Evolutionary conservation across 2,113 vertebrate species (phyloP).

Genomic region (Mesembrinibis cayennensis): DNA sequence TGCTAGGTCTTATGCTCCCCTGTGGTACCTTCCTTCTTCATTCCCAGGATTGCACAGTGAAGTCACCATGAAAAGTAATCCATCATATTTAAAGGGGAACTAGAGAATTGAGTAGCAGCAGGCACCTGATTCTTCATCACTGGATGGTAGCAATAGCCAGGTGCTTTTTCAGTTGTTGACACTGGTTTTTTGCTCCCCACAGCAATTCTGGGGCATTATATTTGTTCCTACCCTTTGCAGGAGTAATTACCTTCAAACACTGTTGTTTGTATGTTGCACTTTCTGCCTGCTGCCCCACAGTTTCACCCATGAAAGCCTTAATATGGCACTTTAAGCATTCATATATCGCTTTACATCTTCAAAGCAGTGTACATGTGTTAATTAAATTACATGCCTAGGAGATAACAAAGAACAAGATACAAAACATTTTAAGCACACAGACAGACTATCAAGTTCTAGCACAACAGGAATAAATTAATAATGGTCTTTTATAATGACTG

Average conservation of each 20-base stretch:
- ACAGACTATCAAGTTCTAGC: slow-evolving; percentile 55
- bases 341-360: slow-evolving; percentile 35
- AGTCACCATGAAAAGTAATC: not conserved
- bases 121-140: not conserved
- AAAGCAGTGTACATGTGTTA: slow-evolving; percentile 42
- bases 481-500: slow-evolving; percentile 52
- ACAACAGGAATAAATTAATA: slow-evolving; percentile 66
- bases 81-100: not conserved
- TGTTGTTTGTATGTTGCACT: not conserved
- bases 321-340: slow-evolving; percentile 33
- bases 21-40: not conserved
- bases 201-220: not conserved
- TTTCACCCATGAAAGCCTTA: slow-evolving; percentile 25
- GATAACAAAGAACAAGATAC: slow-evolving; percentile 59
- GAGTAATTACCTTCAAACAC: not conserved
- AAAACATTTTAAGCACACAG: slow-evolving; percentile 59
- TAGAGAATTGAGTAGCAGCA: not conserved
- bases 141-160: not conserved
- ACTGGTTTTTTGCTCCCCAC: not conserved
- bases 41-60: not conserved
- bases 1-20: not conserved
- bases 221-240: not conserved
- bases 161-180: not conserved
- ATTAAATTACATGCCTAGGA: slow-evolving; percentile 62
- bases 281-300: not conserved